Evolutionary conservation across 2,888 invertebrate genomes (phyloP), one percentile per base, ranked within the genome.

Genomic region (Romanomermis culicivorax): DNA sequence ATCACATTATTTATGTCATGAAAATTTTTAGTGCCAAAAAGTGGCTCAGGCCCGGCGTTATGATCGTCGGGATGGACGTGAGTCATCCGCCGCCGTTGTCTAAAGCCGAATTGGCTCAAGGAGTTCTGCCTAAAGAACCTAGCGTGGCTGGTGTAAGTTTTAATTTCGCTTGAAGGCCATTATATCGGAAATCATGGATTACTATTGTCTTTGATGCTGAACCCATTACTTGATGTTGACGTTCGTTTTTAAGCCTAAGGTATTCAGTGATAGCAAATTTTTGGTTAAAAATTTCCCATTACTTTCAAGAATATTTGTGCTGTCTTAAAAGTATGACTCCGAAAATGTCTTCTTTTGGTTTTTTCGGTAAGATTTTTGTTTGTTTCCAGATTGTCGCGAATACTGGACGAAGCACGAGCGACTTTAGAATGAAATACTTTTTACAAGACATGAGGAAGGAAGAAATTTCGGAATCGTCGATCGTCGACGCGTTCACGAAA

Each of bases 41-140:
- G 23, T 45, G 45, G 45, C 7, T 45, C 17, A 11, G 45, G 23
- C 11, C 11, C 17, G 50, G 50, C 11, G 50, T 49, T 11, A 49
- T 49, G 50, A 27, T 27, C 50, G 27, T 49, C 14, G 50, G 50
- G 7, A 4, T 49, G 27, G 50, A 49, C 20, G 50, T 49, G 27
- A 49, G 27, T 27, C 50, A 49, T 49, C 50, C 50, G 4, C 50
- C 50, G 26, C 50, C 50, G 3, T 11, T 27, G 50, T 49, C 50
- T 3, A 25, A 49, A 49, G 27, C 27, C 4, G 50, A 49, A 27
- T 27, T 27, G 3, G 27, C 27, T 27, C 50, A 49, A 20, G 29
- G 29, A 4, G 20, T 49, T 27, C 27, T 11, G 7, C 50, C 50
- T 4, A 49, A 25, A 14, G 50, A 49, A 23, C 50, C 50, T 25